These are phyloP conservation scores for Lepidurus arcticus DNA, from an alignment of 1,140 invertebrate species.

Conservation along the genomic window DNA sequence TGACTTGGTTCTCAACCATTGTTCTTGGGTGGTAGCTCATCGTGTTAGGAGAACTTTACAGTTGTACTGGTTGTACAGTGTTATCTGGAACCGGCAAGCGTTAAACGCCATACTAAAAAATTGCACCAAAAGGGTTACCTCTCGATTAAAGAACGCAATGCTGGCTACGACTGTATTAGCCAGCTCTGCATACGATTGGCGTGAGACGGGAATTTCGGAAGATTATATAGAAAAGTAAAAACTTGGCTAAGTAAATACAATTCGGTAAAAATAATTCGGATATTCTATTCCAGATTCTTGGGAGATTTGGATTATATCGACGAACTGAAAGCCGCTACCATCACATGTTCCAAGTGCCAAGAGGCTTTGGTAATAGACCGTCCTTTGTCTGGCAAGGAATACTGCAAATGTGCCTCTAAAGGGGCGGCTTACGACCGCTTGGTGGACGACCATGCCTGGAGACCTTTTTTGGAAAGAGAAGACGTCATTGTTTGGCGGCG, in stretches of 20 bases:
- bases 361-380: conserved; percentile 55
- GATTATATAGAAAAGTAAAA: neutral
- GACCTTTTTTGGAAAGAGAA: conserved; percentile 67
- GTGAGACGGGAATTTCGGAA: neutral
- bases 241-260: neutral
- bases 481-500: conserved; percentile 75
- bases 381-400: conserved; percentile 48
- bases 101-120: neutral
- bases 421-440: neutral
- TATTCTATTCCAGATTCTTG: conserved; percentile 33
- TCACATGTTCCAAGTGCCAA: conserved; percentile 54
- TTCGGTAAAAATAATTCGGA: neutral
- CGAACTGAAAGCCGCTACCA: conserved; percentile 51
- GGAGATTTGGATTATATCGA: conserved; percentile 51
- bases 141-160: neutral
- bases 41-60: neutral
- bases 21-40: neutral
- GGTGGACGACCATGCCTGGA: conserved; percentile 56
- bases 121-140: neutral
- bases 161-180: neutral
- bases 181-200: conserved; percentile 1
- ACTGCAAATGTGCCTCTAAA: conserved; percentile 46
- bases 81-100: neutral
- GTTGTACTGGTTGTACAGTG: neutral
- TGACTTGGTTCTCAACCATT: neutral